Conservation (phyloP, 2,113 vertebrate genomes). For the Burhinus oedicnemus region DNA sequence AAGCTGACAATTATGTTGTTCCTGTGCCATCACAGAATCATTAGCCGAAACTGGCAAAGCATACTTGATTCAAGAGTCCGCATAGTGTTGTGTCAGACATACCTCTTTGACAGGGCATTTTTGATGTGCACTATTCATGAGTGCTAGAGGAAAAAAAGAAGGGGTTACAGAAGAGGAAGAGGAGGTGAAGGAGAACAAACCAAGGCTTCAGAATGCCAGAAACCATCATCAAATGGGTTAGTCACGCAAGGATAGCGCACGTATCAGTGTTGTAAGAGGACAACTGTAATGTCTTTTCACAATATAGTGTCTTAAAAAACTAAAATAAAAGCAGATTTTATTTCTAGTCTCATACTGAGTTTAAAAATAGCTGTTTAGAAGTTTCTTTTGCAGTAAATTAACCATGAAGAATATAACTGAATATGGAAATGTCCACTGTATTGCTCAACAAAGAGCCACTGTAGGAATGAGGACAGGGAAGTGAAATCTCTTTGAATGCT, state of each 20-base stretch:
- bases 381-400: not conserved
- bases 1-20: not conserved
- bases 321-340: not conserved
- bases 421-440: not conserved
- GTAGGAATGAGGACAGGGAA: not conserved
- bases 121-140: conserved; percentile 82
- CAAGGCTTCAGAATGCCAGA: conserved; percentile 23
- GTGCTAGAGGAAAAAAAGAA: conserved; percentile 80
- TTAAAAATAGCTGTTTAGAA: not conserved
- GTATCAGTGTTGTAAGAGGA: not conserved
- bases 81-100: conserved; percentile 62
- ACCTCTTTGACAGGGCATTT: conserved; percentile 83
- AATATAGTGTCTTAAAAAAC: not conserved
- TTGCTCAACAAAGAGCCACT: not conserved
- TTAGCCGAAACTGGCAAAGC: not conserved
- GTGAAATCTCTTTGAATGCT: not conserved
- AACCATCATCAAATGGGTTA: conserved; percentile 31
- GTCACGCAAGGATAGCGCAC: not conserved
- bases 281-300: not conserved
- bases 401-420: not conserved
- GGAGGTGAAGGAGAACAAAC: conserved; percentile 43
- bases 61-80: conserved; percentile 11
- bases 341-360: not conserved
- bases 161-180: conserved; percentile 78
- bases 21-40: conserved; percentile 10